Evolutionary conservation across 1,140 invertebrate species (phyloP), one percentile per base, ranked within the genome.

Genomic region (Pseudomyrmex flavicornis): DNA sequence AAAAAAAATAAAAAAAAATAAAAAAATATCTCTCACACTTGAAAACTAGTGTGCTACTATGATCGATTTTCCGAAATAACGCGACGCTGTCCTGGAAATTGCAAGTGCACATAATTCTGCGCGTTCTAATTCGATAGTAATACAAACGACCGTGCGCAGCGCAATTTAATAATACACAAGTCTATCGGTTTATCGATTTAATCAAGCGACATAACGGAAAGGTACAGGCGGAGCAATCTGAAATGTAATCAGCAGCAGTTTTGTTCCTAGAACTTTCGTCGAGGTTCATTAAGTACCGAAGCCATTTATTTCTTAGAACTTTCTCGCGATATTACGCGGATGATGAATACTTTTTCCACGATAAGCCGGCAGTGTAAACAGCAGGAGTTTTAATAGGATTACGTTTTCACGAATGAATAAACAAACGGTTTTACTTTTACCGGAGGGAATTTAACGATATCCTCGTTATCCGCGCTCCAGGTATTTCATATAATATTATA

Each of bases 81-180:
- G 44, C 65, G 65, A 3, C 2, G 20, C 52, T 48, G 35, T 52
- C 44, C 20, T 2, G 65, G 52, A 54, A 79, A 46, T 58, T 20
- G 17, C 65, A 20, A 58, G 68, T 12, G 52, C 76, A 70, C 76
- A 79, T 70, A 79, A 79, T 79, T 79, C 52, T 70, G 59, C 65
- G 65, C 52, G 54, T 26, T 48, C 65, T 79, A 48, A 79, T 70
- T 79, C 63, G 76, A 79, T 70, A 48, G 65, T 70, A 58, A 79
- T 79, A 79, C 76, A 70, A 70, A 79, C 70, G 76, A 54, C 65
- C 65, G 65, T 59, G 65, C 65, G 52, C 65, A 10, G 76, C 52
- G 52, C 65, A 59, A 79, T 79, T 79, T 79, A 79, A 79, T 79
- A 79, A 79, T 79, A 79, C 76, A 70, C 76, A 70, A 79, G 76